These are phyloP conservation scores for Hiodon tergisus DNA, from an alignment of 2,113 vertebrate species.

Conservation along the genomic window DNA sequence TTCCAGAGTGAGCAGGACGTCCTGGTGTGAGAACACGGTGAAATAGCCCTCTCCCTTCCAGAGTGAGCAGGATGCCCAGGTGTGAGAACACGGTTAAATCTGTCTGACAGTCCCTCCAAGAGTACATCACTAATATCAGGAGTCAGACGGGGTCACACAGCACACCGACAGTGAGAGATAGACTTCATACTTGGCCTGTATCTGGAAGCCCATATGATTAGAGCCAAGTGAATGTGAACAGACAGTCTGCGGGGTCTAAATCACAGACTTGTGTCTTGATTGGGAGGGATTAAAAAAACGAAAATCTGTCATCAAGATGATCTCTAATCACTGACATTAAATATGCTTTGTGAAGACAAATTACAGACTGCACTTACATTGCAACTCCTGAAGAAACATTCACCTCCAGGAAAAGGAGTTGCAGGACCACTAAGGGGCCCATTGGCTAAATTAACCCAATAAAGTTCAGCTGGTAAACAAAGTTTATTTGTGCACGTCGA, in stretches of 20 bases:
- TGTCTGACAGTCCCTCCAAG: background rate
- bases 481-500: no score
- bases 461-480: background rate
- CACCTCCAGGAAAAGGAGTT: background rate
- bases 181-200: no score
- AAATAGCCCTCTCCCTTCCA: no score
- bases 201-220: background rate
- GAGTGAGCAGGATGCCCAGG: no score
- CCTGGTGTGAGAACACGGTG: no score
- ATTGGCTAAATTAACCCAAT: background rate
- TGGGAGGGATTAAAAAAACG: slow-evolving; percentile 3
- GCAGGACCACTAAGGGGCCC: background rate
- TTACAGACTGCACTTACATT: slow-evolving; percentile 13
- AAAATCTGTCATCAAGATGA: background rate
- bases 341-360: background rate
- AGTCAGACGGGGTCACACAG: no score
- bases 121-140: background rate
- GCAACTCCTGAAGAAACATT: slow-evolving; percentile 1
- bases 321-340: slow-evolving; percentile 17
- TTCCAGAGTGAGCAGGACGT: background rate
- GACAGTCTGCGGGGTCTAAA: background rate
- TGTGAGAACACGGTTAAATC: no score
- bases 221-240: background rate
- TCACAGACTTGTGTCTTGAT: background rate
- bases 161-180: no score